Conservation (phyloP, 2,797 vertebrate species). For the Hemibagrus guttatus region DNA sequence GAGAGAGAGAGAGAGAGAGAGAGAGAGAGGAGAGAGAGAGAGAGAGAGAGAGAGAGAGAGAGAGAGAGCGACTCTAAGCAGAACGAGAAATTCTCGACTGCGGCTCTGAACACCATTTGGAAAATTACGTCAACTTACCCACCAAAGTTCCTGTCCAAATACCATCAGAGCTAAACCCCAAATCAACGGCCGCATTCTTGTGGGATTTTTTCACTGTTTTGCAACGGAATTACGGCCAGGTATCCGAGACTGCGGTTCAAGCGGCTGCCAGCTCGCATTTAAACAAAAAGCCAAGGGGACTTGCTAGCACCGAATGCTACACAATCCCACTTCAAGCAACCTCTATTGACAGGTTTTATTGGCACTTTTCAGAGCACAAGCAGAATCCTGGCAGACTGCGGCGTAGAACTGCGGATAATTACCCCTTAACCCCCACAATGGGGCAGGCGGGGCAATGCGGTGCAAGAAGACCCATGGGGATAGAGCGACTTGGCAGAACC, state of each 20-base stretch:
- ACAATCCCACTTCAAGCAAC: slow-evolving; percentile 71
- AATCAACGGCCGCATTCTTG: not conserved
- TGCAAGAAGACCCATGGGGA: slow-evolving; percentile 45
- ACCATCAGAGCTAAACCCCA: not conserved
- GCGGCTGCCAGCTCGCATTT: slow-evolving; percentile 23
- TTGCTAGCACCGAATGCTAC: slow-evolving; percentile 8
- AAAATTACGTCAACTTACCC: not conserved
- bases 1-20: not conserved
- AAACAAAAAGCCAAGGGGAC: slow-evolving; percentile 25
- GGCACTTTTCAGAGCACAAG: slow-evolving; percentile 59
- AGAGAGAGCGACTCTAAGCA: not conserved
- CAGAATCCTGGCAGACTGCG: slow-evolving; percentile 49
- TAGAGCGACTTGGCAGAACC: slow-evolving; percentile 41
- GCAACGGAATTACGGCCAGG: not conserved
- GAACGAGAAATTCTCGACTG: not conserved
- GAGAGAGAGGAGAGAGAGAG: not conserved
- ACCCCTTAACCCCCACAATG: slow-evolving; percentile 38
- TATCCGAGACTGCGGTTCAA: not conserved
- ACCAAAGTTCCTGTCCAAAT: not conserved
- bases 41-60: not conserved
- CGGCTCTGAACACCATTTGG: not conserved
- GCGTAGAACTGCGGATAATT: slow-evolving; percentile 58
- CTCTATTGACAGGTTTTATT: slow-evolving; percentile 32
- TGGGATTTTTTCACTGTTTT: not conserved
- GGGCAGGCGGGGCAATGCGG: slow-evolving; percentile 38